Base-by-base conservation (phyloP, 2,113 vertebrate species). In the Gymnarchus niloticus region DNA sequence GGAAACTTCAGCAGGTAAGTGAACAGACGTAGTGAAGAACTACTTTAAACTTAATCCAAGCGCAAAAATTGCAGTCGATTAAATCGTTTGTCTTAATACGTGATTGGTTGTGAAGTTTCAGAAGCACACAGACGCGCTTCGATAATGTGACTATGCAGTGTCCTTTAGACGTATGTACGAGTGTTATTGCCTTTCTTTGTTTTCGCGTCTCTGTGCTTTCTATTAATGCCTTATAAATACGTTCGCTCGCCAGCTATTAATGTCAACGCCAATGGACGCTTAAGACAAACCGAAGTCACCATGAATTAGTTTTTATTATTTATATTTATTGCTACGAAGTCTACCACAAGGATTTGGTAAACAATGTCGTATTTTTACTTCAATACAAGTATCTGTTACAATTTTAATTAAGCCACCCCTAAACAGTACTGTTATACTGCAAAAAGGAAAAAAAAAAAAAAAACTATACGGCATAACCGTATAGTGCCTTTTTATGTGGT, bases 211-310 rank as follows among this genome's bases (percentile, higher is more conserved):
- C 65, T 73, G 41, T 37, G 65, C 65, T 37, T 28, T 41, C 65
- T 73, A 73, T 73, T 73, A 73, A 73, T 73, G 65, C 65, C 41
- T 73, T 73, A 41, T 69, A 37, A n/a, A n/a, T n/a, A n/a, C n/a
- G n/a, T n/a, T n/a, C 59, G 0, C 59, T 12, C 56, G 23, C 59
- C 33, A 65, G n/a, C n/a, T 65, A 14, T 69, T 1, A 10, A 37
- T 69, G 61, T 69, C 28, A 69, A 33, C 28, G 4, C 65, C 14
- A 6, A 41, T 19, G 28, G 1, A 73, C 65, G 33, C 33, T 19
- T 19, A 33, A 37, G 6, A 73, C 65, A 73, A 73, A 61, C 25
- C 4, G 4, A 73, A 33, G 65, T 37, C 65, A 73, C 33, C 41
- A 37, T 69, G 28, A 69, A 69, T 37, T 37, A 41, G 28, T 37